These are phyloP conservation scores for Carcharodon carcharias DNA, from an alignment of 2,797 vertebrate species.

Conservation along the genomic window DNA sequence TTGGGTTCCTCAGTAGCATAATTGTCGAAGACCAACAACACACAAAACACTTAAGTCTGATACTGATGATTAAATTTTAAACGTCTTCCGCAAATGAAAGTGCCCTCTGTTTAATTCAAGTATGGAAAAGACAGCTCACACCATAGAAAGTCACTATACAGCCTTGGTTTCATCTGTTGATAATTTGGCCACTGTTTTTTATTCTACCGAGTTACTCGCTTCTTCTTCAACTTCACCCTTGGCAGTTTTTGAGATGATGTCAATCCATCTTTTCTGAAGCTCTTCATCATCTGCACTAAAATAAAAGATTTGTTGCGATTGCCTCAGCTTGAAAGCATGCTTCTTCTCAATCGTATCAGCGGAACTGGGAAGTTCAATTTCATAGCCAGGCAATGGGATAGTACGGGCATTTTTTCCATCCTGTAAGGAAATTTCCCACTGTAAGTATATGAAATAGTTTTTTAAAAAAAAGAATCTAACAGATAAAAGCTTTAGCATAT, in stretches of 20 bases:
- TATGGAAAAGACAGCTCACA: neutral
- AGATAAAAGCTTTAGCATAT: slow-evolving; percentile 16
- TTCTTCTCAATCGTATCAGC: slow-evolving; percentile 63
- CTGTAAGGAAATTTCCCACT: slow-evolving; percentile 49
- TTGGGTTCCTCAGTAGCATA: slow-evolving; percentile 6
- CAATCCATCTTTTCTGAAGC: slow-evolving; percentile 70
- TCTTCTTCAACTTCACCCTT: slow-evolving; percentile 50
- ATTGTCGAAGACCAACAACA: slow-evolving; percentile 25
- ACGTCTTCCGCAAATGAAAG: slow-evolving; percentile 18
- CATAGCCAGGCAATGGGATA: slow-evolving; percentile 68
- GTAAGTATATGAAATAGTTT: neutral
- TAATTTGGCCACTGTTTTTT: neutral
- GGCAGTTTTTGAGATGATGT: slow-evolving; percentile 63
- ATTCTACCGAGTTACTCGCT: neutral
- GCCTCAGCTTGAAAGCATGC: slow-evolving; percentile 65
- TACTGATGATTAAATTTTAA: slow-evolving; percentile 4
- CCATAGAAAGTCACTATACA: neutral
- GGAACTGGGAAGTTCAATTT: slow-evolving; percentile 55
- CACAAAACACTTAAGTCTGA: neutral
- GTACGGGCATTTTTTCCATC: slow-evolving; percentile 57
- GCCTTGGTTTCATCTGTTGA: neutral
- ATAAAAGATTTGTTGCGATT: slow-evolving; percentile 68
- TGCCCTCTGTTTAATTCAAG: slow-evolving; percentile 26
- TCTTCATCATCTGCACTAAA: slow-evolving; percentile 70
- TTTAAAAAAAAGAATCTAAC: slow-evolving; percentile 21